phyloP scores from a whole-genome alignment of 2,797 vertebrate species.

The Gambusia yucatana region DNA sequence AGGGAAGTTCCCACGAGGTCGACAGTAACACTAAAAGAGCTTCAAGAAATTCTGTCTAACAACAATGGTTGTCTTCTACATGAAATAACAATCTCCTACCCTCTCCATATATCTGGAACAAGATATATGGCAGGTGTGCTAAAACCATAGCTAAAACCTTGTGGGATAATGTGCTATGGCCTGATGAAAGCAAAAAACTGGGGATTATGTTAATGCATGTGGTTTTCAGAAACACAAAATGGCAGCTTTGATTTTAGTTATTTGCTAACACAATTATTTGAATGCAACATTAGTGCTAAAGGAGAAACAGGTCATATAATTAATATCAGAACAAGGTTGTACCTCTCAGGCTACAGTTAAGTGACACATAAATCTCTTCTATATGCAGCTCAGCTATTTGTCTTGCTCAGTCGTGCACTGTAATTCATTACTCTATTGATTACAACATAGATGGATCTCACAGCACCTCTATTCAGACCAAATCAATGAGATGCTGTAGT shows the following conservation, averaged over 20 bases:
- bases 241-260: background rate
- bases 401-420: slow-evolving; percentile 32
- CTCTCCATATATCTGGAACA: background rate
- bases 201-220: background rate
- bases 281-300: background rate
- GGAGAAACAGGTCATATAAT: background rate
- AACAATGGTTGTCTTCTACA: background rate
- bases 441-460: slow-evolving; percentile 52
- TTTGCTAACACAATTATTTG: background rate
- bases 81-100: background rate
- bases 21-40: background rate
- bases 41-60: background rate
- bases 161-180: background rate
- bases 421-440: slow-evolving; percentile 68
- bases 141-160: background rate
- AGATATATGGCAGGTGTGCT: background rate
- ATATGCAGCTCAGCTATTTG: slow-evolving; percentile 47
- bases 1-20: background rate
- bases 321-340: background rate
- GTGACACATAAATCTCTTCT: slow-evolving; percentile 25
- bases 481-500: slow-evolving; percentile 56
- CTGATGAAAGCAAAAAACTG: background rate
- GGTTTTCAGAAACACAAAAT: slow-evolving; percentile 1
- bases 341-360: slow-evolving; percentile 22
- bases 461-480: slow-evolving; percentile 29